Evolutionary conservation across 1,140 invertebrate species (phyloP), one percentile per base, ranked within the genome.

Genomic region (Lepidurus apus): DNA sequence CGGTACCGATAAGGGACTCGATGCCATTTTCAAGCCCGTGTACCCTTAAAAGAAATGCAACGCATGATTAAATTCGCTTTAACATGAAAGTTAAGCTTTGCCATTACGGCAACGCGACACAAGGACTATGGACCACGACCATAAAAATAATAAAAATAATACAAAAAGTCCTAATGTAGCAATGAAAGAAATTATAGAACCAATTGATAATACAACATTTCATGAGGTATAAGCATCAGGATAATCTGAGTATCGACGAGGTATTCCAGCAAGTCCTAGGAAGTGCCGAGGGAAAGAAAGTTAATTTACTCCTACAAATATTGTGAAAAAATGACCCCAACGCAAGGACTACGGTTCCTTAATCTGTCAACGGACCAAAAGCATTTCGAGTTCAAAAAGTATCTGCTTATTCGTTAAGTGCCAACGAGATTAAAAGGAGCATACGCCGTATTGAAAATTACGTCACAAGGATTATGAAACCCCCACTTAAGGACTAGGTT

Each of bases 261-360:
- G 91, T 86, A 92, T 92, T 1, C 91, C 91, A 73, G 86, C 86
- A 86, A 92, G 85, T 34, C 91, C 91, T 88, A 92, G 86, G 84
- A 91, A 93, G 87, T 92, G 90, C 87, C 91, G 89, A 34, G 91
- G 90, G 53, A 92, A 92, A 85, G 92, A 92, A n/a, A 90, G 91
- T 87, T 91, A 81, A 87, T 92, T 91, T 81, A 91, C 89, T 79
- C 90, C 89, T 81, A 90, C 82, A 87, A 91, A 91, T 87, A 89
- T 90, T 84, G 87, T 86, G 84, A 85, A 86, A 87, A 83, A 86
- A 78, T 85, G 82, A 76, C n/a, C n/a, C n/a, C n/a, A n/a, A n/a
- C n/a, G n/a, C n/a, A n/a, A n/a, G n/a, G n/a, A n/a, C n/a, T n/a
- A n/a, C n/a, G n/a, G n/a, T n/a, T n/a, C n/a, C n/a, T n/a, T n/a